Conservation (phyloP, 2,113 vertebrate genomes). For the Nerophis ophidion region DNA sequence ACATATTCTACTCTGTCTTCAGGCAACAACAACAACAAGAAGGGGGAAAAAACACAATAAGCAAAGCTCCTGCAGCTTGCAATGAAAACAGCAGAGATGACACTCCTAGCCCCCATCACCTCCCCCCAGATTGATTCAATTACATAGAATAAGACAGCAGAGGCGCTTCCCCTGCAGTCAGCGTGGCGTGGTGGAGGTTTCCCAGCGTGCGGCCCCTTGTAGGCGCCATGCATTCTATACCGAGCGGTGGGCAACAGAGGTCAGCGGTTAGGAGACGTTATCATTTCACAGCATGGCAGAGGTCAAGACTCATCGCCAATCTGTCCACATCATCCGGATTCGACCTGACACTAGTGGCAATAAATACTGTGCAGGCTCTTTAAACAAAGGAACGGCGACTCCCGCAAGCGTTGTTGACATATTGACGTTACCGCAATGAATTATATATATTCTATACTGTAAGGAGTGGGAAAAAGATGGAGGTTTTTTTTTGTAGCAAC, state of each 20-base stretch:
- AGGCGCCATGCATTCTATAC: not conserved
- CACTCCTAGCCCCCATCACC: not conserved
- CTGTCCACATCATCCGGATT: slow-evolving; percentile 16
- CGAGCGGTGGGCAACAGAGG: slow-evolving; percentile 19
- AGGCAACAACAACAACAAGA: not conserved
- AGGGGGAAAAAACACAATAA: not conserved
- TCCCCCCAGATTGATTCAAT: slow-evolving; percentile 17
- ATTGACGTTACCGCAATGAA: too few relatives aligned
- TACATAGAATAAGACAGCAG: slow-evolving; percentile 23
- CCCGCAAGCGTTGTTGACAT: not conserved
- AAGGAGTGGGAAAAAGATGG: too few relatives aligned
- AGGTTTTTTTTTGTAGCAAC: too few relatives aligned
- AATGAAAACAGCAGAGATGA: not conserved
- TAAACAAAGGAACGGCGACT: not conserved
- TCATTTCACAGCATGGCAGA: slow-evolving; percentile 33
- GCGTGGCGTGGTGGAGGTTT: slow-evolving; percentile 2
- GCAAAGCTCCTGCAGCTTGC: not conserved
- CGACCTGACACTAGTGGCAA: slow-evolving; percentile 23
- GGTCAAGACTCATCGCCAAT: slow-evolving; percentile 19
- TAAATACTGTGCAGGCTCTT: not conserved
- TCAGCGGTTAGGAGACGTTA: slow-evolving; percentile 23
- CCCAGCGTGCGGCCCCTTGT: slow-evolving; percentile 16
- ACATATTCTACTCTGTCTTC: not conserved
- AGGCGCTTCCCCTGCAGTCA: slow-evolving; percentile 41
- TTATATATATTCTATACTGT: too few relatives aligned